phyloP scores from a whole-genome alignment of 2,113 vertebrate species.

The Hippocampus abdominalis region DNA sequence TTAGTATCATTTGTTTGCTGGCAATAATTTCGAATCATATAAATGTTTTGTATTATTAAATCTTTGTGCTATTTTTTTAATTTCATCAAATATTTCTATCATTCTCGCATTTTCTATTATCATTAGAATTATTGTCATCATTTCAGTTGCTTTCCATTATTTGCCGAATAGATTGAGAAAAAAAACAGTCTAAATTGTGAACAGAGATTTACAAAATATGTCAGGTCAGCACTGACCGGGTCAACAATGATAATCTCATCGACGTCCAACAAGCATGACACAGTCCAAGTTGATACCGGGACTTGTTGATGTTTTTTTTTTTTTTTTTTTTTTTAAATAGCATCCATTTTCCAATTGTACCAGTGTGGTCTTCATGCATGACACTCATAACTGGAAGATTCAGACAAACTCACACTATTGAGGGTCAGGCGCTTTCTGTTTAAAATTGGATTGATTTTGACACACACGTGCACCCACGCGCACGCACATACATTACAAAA shows the following conservation, averaged over 20 bases:
- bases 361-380: neutral
- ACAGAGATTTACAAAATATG: neutral
- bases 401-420: constrained; percentile 1
- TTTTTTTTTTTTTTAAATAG: neutral
- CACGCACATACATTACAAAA: neutral
- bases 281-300: neutral
- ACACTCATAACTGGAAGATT: neutral
- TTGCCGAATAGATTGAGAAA: neutral
- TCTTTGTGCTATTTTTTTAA: too few relatives aligned
- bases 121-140: too few relatives aligned
- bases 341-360: neutral
- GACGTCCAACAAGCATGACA: neutral
- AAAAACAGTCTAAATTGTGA: too few relatives aligned
- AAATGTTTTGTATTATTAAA: too few relatives aligned
- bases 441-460: neutral
- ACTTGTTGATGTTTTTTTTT: too few relatives aligned
- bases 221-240: neutral
- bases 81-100: too few relatives aligned
- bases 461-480: too few relatives aligned
- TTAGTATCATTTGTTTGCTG: too few relatives aligned
- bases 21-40: too few relatives aligned
- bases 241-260: neutral
- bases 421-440: constrained; percentile 48
- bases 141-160: neutral
- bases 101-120: too few relatives aligned